These are phyloP conservation scores for Philereme transversata DNA, from an alignment of 2,888 invertebrate species.

Conservation along the genomic window DNA sequence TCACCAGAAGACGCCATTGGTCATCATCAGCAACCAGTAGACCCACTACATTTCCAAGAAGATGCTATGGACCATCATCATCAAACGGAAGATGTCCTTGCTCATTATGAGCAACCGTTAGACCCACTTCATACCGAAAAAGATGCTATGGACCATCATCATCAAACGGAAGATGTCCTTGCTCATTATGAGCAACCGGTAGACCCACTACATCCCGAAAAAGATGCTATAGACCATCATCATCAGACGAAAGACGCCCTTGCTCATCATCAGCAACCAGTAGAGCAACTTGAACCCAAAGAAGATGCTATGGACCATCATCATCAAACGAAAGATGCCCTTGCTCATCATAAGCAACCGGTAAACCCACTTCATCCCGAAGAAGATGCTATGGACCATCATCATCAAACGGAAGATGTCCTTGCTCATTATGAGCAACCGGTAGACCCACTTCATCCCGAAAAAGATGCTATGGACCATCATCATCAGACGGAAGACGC, in stretches of 20 bases:
- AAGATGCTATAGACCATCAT: background rate
- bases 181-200: background rate
- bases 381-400: too few species aligned
- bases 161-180: background rate
- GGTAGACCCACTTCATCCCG: too few species aligned
- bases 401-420: too few species aligned
- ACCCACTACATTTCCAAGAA: background rate
- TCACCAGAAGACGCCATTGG: background rate
- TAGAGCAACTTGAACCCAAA: background rate
- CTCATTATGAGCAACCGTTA: background rate
- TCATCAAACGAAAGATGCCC: too few species aligned
- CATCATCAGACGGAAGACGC: too few species aligned
- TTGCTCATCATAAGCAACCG: too few species aligned
- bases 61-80: background rate
- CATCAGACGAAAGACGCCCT: background rate
- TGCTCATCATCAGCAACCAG: background rate
- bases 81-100: background rate
- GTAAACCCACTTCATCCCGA: too few species aligned
- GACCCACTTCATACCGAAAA: background rate
- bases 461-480: too few species aligned
- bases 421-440: too few species aligned
- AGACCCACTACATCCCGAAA: background rate
- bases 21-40: background rate
- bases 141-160: too few species aligned
- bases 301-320: too few species aligned